Evolutionary conservation across 1,140 invertebrate species (phyloP), one percentile per base, ranked within the genome.

Genomic region (Cyclargus thomasi): DNA sequence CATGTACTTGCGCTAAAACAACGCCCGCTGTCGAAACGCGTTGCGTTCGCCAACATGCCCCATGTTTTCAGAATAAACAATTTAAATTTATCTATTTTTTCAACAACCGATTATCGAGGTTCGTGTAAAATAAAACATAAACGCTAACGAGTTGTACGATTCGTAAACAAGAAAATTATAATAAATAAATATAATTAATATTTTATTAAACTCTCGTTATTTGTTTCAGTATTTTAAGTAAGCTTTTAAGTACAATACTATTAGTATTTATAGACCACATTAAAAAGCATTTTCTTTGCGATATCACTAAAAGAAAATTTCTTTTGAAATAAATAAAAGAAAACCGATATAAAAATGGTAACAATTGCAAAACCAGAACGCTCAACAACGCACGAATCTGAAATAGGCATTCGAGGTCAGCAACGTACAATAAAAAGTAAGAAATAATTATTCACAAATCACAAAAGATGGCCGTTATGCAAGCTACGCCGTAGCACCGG

Each of bases 371-470:
- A 29, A 55, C 18, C 53, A 55, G 53, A 55, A 55, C 18, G 53
- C 53, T 55, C 18, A 55, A 17, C 6, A 17, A 17, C 53, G 16
- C 53, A n/a, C 53, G 2, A 55, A 55, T 55, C 53, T 55, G 18
- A 55, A 55, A 55, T 18, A 55, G 53, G 53, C 53, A 17, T 18
- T 55, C 18, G 53, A 55, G 53, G 53, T 64, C 18, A 22, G 18
- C 20, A 22, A 64, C 57, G 47, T 39, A 47, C 29, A 62, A 59
- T 55, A 67, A 55, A 73, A 70, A 69, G 75, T 75, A 74, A 81
- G 72, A 73, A 82, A 80, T 74, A 84, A 79, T 84, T 81, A 81
- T 81, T 80, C 77, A 80, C 76, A 80, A 84, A 29, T 29, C 29
- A 29, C 29, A 29, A 29, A 29, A 29, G 29, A 29, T 29, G 29